phyloP scores from a whole-genome alignment of 2,888 invertebrate genomes.

The Ormyrus pomaceus region DNA sequence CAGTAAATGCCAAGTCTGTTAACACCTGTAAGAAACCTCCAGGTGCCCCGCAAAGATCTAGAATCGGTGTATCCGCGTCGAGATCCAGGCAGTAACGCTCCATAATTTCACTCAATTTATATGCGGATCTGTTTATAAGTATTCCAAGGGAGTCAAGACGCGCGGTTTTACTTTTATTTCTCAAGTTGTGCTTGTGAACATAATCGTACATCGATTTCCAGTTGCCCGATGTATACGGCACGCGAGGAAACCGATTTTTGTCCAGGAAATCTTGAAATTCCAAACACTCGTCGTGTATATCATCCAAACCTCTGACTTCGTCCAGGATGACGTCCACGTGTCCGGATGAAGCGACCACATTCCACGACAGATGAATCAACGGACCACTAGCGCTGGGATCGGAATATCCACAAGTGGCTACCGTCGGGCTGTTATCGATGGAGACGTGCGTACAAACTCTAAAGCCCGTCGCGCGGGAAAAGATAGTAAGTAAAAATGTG shows the following conservation, averaged over 20 bases:
- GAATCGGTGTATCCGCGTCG: not conserved
- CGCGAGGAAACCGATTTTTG: not conserved
- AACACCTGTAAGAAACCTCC: conserved; percentile 2
- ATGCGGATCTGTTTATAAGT: not conserved
- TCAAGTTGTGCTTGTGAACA: not conserved
- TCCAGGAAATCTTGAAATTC: not conserved
- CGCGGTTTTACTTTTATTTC: not conserved
- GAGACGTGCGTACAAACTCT: not conserved
- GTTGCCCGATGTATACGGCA: not conserved
- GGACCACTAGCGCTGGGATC: not conserved
- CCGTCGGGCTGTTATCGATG: not conserved
- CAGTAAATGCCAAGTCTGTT: not conserved
- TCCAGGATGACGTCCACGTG: conserved; percentile 2
- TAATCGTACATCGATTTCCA: not conserved
- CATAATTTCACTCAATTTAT: conserved; percentile 1
- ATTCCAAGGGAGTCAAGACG: not conserved
- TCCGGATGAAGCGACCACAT: not conserved
- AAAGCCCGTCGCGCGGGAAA: not conserved
- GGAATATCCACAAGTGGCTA: not conserved
- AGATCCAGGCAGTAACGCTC: not conserved
- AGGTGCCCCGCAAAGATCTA: not conserved
- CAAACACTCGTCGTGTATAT: not conserved
- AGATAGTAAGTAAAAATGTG: not conserved
- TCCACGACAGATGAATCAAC: not conserved
- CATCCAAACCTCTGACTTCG: not conserved